A percentile compares a stretch with the other conserved stretches of the same genome.
Evolutionary conservation across 2,888 invertebrate species (phyloP).

Genomic region (Torymus auratus): DNA sequence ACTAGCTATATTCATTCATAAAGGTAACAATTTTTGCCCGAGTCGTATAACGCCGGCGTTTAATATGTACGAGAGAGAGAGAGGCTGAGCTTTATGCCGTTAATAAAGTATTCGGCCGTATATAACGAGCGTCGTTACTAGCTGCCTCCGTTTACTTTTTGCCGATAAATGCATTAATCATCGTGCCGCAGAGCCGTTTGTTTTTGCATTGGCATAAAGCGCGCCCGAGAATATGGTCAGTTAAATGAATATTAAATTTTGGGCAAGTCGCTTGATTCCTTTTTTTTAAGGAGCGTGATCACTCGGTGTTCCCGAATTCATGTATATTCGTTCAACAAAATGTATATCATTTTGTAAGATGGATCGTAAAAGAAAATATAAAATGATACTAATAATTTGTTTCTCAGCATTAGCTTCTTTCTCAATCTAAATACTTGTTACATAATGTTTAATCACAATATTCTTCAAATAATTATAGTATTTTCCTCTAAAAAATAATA

Average conservation of each 20-base stretch:
- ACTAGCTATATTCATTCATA: constrained; percentile 46
- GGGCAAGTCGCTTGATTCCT: background rate
- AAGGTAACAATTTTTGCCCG: constrained; percentile 40
- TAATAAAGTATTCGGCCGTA: constrained; percentile 38
- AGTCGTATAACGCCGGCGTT: background rate
- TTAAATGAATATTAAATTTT: constrained; percentile 23
- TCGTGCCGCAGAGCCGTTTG: background rate
- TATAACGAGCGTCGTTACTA: constrained; percentile 43
- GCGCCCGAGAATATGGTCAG: background rate
- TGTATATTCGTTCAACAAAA: no score
- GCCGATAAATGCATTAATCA: constrained; percentile 16
- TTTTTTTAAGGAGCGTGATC: background rate
- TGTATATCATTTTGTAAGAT: no score
- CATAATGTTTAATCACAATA: no score
- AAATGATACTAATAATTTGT: no score
- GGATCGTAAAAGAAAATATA: no score
- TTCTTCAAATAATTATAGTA: no score
- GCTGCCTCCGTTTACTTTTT: constrained; percentile 15
- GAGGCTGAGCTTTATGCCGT: constrained; percentile 28
- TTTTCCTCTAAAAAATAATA: no score
- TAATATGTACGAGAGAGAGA: constrained; percentile 2
- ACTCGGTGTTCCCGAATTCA: no score
- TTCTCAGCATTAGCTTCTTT: no score
- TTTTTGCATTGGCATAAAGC: constrained; percentile 1
- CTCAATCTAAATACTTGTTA: no score